These are phyloP conservation scores for Zapus hudsonius DNA, from an alignment of 2,113 vertebrate genomes.

Conservation along the genomic window DNA sequence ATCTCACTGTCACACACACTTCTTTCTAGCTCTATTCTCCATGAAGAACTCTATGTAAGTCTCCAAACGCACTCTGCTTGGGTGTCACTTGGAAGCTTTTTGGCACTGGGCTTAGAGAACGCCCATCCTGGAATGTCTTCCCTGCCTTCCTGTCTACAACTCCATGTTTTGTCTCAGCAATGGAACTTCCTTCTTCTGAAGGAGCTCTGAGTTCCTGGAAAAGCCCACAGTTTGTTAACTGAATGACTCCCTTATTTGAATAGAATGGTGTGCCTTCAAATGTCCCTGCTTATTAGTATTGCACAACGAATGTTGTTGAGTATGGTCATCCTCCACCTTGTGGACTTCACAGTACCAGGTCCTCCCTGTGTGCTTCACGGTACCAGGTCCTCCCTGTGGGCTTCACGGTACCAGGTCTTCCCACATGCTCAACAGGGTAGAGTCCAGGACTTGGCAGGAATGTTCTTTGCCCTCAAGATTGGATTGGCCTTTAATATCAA, in stretches of 20 bases:
- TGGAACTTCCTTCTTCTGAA: neutral
- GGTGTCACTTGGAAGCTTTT: neutral
- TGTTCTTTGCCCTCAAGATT: neutral
- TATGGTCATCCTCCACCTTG: neutral
- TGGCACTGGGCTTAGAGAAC: neutral
- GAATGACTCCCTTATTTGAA: conserved; percentile 9
- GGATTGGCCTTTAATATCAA: neutral
- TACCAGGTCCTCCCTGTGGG: neutral
- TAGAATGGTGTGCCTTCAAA: neutral
- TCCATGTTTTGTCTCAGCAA: neutral
- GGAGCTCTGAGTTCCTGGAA: neutral
- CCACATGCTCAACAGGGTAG: neutral
- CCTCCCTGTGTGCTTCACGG: neutral
- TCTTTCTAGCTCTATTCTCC: neutral
- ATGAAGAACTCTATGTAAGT: neutral
- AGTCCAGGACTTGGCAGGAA: neutral
- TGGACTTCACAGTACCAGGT: neutral
- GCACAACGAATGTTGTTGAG: neutral
- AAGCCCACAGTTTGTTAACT: neutral
- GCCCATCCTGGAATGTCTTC: neutral
- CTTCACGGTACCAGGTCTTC: neutral
- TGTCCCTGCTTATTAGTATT: neutral
- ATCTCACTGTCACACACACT: neutral
- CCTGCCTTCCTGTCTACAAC: neutral
- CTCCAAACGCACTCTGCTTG: neutral